Evolutionary conservation across 2,113 vertebrate species (phyloP), one percentile per base, ranked within the genome.

Genomic region (Nothoprocta perdicaria): DNA sequence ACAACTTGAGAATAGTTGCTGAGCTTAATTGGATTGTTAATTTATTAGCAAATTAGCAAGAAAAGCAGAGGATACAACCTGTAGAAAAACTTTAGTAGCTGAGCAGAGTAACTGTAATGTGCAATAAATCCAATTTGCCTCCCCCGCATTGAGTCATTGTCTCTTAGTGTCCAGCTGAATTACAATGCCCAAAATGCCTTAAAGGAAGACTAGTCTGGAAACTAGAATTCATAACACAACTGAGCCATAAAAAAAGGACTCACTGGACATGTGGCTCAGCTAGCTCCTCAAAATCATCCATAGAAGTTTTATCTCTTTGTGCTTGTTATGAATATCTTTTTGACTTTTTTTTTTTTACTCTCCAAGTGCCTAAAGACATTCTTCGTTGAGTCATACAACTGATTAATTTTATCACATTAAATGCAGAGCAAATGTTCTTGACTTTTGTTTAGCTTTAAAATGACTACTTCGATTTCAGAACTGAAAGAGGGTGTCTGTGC

Each of bases 121-220:
- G 79, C 76, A 94, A 46, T 88, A 92, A 91, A 74, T 31, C 24
- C 41, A 66, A 77, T 78, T 80, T 85, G 82, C 14, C 45, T 45
- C 45, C 45, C 45, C 87, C 82, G 76, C 55, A 91, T 33, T 1
- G 35, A 80, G 72, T 67, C 38, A 50, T 80, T 69, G 35, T 81
- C 40, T 80, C 89, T 60, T 71, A 85, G 21, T 67, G 48, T 13
- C 22, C 71, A 73, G 5, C 26, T 93, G 74, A 86, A 66, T 76
- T 86, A 90, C 43, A n/a, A 23, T 84, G 40, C 48, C 53, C 66
- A 89, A 84, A 93, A 90, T 76, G 61, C 76, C n/a, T 66, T 87
- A 46, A 52, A 80, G 57, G 62, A 63, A 62, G 35, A 40, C 15
- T 81, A 12, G 24, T 69, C 10, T 11, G 23, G 55, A 83, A 91